A percentile compares a stretch with the other conserved stretches of the same genome.
Evolutionary conservation across 2,797 vertebrate species (phyloP).

Genomic region (Rhinoraja longicauda): DNA sequence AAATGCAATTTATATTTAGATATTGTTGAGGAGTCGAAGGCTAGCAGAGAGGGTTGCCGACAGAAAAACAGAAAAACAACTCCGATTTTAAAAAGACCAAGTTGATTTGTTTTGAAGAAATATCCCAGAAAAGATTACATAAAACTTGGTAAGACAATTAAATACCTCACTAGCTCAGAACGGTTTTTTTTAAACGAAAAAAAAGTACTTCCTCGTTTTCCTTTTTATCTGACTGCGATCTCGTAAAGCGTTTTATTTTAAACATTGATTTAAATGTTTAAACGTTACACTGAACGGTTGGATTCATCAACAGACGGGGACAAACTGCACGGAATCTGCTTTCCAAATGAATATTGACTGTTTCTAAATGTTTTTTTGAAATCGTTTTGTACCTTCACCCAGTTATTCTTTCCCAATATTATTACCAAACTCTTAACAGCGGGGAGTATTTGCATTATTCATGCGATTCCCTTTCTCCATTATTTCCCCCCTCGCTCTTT

Average conservation of each 20-base stretch:
- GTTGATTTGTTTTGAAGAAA: neutral
- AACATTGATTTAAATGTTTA: conserved; percentile 15
- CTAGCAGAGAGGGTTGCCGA: neutral
- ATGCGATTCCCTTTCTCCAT: conserved; percentile 53
- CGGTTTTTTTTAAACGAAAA: neutral
- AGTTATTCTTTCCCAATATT: conserved; percentile 60
- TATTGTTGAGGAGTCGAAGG: neutral
- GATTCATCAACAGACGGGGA: neutral
- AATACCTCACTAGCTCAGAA: neutral
- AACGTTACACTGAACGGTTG: neutral
- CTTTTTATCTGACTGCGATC: neutral
- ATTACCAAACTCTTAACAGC: conserved; percentile 78
- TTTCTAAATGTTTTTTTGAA: conserved; percentile 53
- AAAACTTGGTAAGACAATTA: neutral
- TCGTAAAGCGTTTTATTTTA: neutral
- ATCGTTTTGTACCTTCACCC: conserved; percentile 69
- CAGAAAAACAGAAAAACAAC: neutral
- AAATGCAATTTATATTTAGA: neutral
- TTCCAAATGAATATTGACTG: conserved; percentile 53
- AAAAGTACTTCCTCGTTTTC: neutral
- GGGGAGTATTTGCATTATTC: conserved; percentile 73
- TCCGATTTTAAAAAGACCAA: neutral
- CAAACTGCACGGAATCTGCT: conserved; percentile 37
- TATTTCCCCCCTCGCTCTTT: conserved; percentile 68
- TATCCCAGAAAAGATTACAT: neutral